Conservation (phyloP, 2,888 invertebrate species). For the Patella depressa region DNA sequence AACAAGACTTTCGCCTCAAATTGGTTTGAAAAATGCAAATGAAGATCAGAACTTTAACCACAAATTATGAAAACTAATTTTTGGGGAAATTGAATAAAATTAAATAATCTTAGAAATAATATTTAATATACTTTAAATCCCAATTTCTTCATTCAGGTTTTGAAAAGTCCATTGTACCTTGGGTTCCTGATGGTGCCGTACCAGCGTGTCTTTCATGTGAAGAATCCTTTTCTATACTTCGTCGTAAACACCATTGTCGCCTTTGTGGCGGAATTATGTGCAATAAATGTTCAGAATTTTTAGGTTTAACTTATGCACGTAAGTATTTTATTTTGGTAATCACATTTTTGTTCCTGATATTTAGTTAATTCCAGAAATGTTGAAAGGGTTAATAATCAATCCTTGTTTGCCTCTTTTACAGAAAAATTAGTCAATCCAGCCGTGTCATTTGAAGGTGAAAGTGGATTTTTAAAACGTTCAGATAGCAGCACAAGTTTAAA, state of each 20-base stretch:
- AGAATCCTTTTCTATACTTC: constrained; percentile 84
- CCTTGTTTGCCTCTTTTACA: constrained; percentile 53
- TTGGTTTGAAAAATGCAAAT: too few relatives aligned
- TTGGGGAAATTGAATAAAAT: too few relatives aligned
- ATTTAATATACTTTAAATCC: too few relatives aligned
- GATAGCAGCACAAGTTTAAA: constrained; percentile 75
- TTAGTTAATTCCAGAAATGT: background rate
- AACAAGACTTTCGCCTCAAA: too few relatives aligned
- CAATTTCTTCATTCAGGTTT: constrained; percentile 72
- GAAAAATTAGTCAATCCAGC: constrained; percentile 77
- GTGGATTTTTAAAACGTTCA: constrained; percentile 67
- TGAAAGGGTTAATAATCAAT: background rate
- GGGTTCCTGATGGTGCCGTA: constrained; percentile 93
- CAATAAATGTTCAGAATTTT: constrained; percentile 89
- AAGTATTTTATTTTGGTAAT: constrained; percentile 40
- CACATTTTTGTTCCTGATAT: too few relatives aligned
- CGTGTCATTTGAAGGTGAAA: constrained; percentile 60
- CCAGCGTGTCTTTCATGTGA: constrained; percentile 93
- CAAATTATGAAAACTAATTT: too few relatives aligned
- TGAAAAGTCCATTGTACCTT: constrained; percentile 83
- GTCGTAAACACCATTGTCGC: constrained; percentile 95
- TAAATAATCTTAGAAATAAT: too few relatives aligned
- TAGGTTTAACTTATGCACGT: constrained; percentile 82
- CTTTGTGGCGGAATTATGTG: constrained; percentile 94
- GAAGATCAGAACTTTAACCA: too few relatives aligned